Evolutionary conservation across 1,140 invertebrate genomes (phyloP), one percentile per base, ranked within the genome.

Genomic region (Tetragnatha versicolor): DNA sequence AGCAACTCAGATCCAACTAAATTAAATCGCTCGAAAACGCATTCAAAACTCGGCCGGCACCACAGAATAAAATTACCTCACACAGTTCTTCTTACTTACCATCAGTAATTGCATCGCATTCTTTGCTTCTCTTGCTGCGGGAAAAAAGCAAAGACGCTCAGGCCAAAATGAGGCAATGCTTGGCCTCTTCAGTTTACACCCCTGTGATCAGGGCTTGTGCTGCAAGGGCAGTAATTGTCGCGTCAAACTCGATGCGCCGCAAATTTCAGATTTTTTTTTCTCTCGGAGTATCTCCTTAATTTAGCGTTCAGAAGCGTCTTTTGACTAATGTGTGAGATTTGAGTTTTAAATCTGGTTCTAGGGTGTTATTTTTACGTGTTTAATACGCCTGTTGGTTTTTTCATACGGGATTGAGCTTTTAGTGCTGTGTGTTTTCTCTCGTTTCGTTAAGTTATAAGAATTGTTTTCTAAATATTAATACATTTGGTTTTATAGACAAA

Each of bases 311-410:
- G 55, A 22, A 31, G 6, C 29, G 55, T 35, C 55, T 58, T 58
- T 58, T 58, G 55, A 58, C 35, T 58, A 58, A 58, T 58, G 55
- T 31, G 55, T n/a, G 55, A 58, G 55, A 55, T 47, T 47, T 47
- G 12, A 17, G 42, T 47, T 47, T 47, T 12, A 47, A 12, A 3
- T 47, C 20, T 47, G n/a, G 12, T 47, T 17, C 42, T 47, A 47
- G 20, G 53, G 14, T 35, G 29, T 63, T 35, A 22, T 37, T 37
- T 35, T 63, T 37, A 47, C 20, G 42, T 12, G 12, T 47, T 47
- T 20, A 20, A 47, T 47, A 47, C 42, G 42, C 20, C 12, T 47
- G 42, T 20, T 47, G 12, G 42, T 47, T 20, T 47, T 12, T 47
- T 47, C 20, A 17, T 1, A 1, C 12, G 42, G 20, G 42, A 17